Evolutionary conservation across 2,888 invertebrate genomes (phyloP).

Genomic region (Microctonus aethiopoides): DNA sequence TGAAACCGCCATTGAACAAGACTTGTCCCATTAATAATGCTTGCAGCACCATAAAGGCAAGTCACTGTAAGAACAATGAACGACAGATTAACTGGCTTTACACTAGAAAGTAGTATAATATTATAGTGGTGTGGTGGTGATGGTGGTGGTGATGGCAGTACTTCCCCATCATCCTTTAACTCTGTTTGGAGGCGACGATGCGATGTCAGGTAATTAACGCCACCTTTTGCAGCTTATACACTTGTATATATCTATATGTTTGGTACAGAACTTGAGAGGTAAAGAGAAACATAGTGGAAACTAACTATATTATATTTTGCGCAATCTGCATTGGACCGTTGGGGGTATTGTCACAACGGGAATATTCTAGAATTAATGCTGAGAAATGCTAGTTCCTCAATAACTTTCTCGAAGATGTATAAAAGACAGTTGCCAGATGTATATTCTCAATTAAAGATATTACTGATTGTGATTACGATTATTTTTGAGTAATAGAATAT

Average conservation of each 20-base stretch:
- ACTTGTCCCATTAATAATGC: slow-evolving; percentile 35
- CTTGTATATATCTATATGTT: background rate
- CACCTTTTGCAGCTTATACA: slow-evolving; percentile 24
- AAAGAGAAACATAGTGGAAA: background rate
- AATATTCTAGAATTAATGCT: background rate
- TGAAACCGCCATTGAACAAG: slow-evolving; percentile 23
- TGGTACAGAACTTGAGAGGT: too few relatives aligned
- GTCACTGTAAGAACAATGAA: slow-evolving; percentile 47
- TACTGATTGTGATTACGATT: background rate
- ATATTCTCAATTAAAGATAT: background rate
- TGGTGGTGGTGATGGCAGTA: slow-evolving; percentile 6
- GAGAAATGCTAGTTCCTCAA: background rate
- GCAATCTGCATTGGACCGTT: slow-evolving; percentile 16
- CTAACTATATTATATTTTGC: slow-evolving; percentile 15
- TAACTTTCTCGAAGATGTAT: background rate
- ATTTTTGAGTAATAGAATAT: background rate
- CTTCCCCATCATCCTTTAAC: slow-evolving; percentile 25
- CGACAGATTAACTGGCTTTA: slow-evolving; percentile 48
- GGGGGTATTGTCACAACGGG: slow-evolving; percentile 23
- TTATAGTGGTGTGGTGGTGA: background rate
- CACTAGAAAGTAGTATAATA: slow-evolving; percentile 5
- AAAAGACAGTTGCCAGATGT: background rate
- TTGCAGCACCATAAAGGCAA: slow-evolving; percentile 38
- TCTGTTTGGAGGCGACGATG: slow-evolving; percentile 45
- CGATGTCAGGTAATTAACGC: slow-evolving; percentile 50